Conservation (phyloP, 1,140 invertebrate species). For the Drosophila ananassae region DNA sequence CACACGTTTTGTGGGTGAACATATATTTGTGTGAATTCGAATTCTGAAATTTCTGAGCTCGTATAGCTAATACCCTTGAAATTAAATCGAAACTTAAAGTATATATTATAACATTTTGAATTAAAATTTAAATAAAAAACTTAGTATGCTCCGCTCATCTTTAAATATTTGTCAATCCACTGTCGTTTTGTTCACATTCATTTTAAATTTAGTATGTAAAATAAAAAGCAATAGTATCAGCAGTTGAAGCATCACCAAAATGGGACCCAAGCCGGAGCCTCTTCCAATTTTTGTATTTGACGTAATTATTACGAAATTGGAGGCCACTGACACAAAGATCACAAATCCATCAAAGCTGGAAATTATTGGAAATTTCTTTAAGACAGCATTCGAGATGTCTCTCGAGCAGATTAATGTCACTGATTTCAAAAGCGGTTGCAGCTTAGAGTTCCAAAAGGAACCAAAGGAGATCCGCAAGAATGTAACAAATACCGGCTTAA, state of each 20-base stretch:
- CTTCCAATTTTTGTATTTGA: not conserved
- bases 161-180: too few relatives aligned
- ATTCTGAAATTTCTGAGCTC: slow-evolving; percentile 1
- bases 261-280: not conserved
- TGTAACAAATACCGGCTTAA: not conserved
- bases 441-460: not conserved
- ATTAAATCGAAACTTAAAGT: not conserved
- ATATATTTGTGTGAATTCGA: slow-evolving; percentile 38
- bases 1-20: slow-evolving; percentile 32
- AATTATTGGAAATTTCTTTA: not conserved
- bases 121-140: too few relatives aligned
- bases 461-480: not conserved
- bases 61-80: not conserved
- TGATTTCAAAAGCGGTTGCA: not conserved
- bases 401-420: not conserved
- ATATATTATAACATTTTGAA: too few relatives aligned
- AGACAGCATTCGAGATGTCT: not conserved
- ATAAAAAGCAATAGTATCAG: too few relatives aligned
- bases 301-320: not conserved
- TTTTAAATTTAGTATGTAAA: not conserved
- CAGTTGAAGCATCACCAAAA: not conserved
- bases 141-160: too few relatives aligned
- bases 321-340: not conserved
- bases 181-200: not conserved
- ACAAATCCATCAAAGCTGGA: not conserved